phyloP scores from a whole-genome alignment of 2,797 vertebrate species.

The Malacoctenus gilli region DNA sequence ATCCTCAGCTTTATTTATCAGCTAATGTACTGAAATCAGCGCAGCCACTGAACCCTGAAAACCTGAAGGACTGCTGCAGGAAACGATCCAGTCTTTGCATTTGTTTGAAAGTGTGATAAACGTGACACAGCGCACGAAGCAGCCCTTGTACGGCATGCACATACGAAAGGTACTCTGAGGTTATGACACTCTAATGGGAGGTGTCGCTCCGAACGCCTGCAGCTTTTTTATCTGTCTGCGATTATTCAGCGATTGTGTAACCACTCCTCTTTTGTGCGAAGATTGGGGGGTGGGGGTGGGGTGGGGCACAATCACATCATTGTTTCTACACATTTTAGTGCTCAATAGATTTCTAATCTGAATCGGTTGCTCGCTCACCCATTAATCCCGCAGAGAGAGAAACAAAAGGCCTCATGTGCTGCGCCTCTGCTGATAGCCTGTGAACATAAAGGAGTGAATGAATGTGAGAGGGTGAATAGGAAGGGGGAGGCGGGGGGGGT shows the following conservation, averaged over 20 bases:
- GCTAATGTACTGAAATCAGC: too few relatives aligned
- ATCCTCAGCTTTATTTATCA: too few relatives aligned
- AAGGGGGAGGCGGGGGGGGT: too few relatives aligned
- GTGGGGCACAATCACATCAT: slow-evolving; percentile 13
- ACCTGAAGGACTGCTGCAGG: too few relatives aligned
- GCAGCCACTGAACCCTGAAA: too few relatives aligned
- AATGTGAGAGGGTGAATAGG: slow-evolving; percentile 22
- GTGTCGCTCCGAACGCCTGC: too few relatives aligned
- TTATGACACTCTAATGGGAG: background rate
- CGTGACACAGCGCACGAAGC: too few relatives aligned
- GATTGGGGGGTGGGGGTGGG: too few relatives aligned
- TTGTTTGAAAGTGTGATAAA: too few relatives aligned
- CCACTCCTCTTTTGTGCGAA: slow-evolving; percentile 6
- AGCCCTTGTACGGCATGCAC: too few relatives aligned
- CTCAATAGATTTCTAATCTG: slow-evolving; percentile 38
- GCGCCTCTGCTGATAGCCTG: slow-evolving; percentile 63
- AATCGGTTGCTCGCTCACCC: slow-evolving; percentile 27
- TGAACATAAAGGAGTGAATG: slow-evolving; percentile 54
- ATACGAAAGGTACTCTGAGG: background rate
- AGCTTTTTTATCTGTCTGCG: slow-evolving; percentile 5
- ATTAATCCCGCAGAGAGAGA: slow-evolving; percentile 34
- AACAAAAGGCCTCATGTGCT: slow-evolving; percentile 53
- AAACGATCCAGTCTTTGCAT: too few relatives aligned
- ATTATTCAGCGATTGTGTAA: slow-evolving; percentile 6
- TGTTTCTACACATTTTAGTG: slow-evolving; percentile 16